Evolutionary conservation across 2,113 vertebrate species (phyloP).

Genomic region (Ceyx cyanopectus): DNA sequence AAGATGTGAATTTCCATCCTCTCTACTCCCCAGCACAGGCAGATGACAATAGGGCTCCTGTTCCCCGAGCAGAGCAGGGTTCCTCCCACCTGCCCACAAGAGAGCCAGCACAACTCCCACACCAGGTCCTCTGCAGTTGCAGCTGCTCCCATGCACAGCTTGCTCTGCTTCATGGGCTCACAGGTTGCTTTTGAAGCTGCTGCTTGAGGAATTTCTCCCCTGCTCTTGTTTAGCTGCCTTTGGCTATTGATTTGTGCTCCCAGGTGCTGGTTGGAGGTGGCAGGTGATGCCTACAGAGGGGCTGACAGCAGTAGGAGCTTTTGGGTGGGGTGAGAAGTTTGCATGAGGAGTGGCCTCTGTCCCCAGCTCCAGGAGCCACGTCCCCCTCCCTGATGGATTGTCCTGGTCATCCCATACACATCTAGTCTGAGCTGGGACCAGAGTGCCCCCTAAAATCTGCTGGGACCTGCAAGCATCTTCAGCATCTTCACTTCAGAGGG

Average conservation of each 20-base stretch:
- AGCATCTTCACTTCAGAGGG: neutral
- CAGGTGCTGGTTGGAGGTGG: neutral
- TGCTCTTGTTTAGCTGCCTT: neutral
- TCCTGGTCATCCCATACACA: neutral
- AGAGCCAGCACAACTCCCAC: slow-evolving; percentile 26
- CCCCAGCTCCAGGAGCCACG: neutral
- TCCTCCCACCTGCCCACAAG: slow-evolving; percentile 61
- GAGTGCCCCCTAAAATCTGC: neutral
- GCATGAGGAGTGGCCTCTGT: neutral
- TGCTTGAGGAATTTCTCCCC: neutral
- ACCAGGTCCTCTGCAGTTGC: neutral
- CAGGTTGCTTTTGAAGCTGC: neutral
- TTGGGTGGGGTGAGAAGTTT: neutral
- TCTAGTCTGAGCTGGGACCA: neutral
- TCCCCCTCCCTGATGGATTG: neutral
- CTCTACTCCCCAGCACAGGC: neutral
- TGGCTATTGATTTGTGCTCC: neutral
- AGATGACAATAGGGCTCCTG: slow-evolving; percentile 33
- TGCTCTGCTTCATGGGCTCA: neutral
- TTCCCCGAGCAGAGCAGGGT: neutral
- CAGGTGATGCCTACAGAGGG: neutral
- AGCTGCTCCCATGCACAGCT: slow-evolving; percentile 11
- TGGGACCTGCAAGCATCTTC: neutral
- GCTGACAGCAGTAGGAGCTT: neutral
- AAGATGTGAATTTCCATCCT: neutral